Percentiles rank a stretch among this genome's conserved stretches.
Evolutionary conservation across 1,140 invertebrate species (phyloP).

Genomic region (Drosophila kikkawai): DNA sequence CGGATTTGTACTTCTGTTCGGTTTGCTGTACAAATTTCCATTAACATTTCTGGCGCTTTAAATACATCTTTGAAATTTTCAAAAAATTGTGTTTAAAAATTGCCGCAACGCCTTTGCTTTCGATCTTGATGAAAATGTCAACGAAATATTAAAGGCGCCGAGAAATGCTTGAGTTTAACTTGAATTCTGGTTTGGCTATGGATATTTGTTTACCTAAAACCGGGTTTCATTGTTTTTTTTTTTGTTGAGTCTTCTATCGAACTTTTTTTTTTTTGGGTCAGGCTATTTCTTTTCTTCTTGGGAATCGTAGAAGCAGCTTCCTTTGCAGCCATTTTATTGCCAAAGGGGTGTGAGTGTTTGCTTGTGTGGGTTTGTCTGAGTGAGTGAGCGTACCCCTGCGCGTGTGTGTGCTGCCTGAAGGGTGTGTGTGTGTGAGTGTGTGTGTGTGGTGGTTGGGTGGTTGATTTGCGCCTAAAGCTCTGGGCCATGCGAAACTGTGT

Average conservation of each 20-base stretch:
- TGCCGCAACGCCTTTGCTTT: conserved; percentile 71
- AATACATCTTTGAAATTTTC: conserved; percentile 75
- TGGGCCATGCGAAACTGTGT: conserved; percentile 63
- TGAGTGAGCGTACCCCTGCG: conserved; percentile 59
- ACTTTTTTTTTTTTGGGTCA: conserved; percentile 36
- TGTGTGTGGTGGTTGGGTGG: conserved; percentile 58
- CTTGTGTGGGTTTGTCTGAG: conserved; percentile 21
- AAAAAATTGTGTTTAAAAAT: conserved; percentile 60
- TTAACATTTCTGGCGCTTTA: conserved; percentile 68
- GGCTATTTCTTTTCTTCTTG: conserved; percentile 83
- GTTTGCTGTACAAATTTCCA: conserved; percentile 33
- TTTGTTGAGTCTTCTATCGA: conserved; percentile 34
- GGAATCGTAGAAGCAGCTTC: conserved; percentile 83
- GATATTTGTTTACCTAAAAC: conserved; percentile 20
- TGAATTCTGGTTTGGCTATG: conserved; percentile 27
- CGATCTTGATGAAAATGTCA: conserved; percentile 62
- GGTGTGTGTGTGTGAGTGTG: conserved; percentile 55
- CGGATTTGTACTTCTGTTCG: conserved; percentile 33
- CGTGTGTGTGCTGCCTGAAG: conserved; percentile 40
- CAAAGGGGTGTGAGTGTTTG: conserved; percentile 69
- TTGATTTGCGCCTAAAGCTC: conserved; percentile 75
- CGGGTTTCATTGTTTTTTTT: conserved; percentile 10
- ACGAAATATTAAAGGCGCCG: conserved; percentile 75
- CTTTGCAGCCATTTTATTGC: conserved; percentile 82
- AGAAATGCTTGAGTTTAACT: conserved; percentile 57